Conservation (phyloP, 2,113 vertebrate species). For the Polyodon spathula region DNA sequence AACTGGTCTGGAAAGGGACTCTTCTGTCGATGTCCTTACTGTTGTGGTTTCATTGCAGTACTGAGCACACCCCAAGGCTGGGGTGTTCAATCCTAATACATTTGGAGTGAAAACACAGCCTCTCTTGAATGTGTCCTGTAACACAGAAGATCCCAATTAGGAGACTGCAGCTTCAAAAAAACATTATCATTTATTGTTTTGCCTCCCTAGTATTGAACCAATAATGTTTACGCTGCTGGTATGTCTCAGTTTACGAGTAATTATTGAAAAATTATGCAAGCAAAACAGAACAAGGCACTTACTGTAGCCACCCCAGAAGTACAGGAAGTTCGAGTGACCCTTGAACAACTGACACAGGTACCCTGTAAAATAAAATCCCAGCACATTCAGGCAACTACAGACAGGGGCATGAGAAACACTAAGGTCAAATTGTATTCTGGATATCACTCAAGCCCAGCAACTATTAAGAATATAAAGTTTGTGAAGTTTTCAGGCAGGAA, state of each 20-base stretch:
- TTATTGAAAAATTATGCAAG: too few species aligned
- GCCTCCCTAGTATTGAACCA: too few species aligned
- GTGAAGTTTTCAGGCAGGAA: too few species aligned
- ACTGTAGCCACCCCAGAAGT: conserved; percentile 46
- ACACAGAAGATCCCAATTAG: conserved; percentile 11
- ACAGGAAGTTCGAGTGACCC: conserved; percentile 34
- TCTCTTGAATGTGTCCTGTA: conserved; percentile 39
- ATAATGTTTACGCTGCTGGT: too few species aligned
- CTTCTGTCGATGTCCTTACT: conserved; percentile 42
- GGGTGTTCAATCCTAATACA: neutral
- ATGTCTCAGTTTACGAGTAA: too few species aligned
- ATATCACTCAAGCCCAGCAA: too few species aligned
- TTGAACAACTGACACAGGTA: conserved; percentile 50
- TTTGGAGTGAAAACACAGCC: conserved; percentile 44
- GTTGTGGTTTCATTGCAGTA: conserved; percentile 54
- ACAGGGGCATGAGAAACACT: neutral
- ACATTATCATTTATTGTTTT: too few species aligned
- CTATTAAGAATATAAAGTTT: too few species aligned
- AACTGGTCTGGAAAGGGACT: too few species aligned
- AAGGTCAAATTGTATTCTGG: too few species aligned
- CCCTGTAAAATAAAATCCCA: conserved; percentile 35
- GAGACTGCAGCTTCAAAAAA: too few species aligned
- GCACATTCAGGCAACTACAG: neutral
- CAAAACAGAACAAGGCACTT: too few species aligned
- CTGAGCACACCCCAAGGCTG: conserved; percentile 40